Evolutionary conservation across 2,888 invertebrate species (phyloP).

Genomic region (Cremastinae sp.): DNA sequence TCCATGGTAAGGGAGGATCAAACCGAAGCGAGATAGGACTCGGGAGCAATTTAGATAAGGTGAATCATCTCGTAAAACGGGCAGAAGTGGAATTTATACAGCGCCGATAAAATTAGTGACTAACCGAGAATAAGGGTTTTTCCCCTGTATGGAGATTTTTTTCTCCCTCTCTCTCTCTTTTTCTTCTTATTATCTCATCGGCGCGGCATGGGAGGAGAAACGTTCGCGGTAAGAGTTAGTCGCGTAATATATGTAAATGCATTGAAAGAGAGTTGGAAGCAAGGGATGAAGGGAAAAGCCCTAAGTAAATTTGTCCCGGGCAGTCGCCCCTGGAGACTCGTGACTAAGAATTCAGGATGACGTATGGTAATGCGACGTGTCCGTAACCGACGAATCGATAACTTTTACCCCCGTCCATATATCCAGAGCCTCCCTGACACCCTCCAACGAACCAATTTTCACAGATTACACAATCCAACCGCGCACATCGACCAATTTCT

Average conservation of each 20-base stretch:
- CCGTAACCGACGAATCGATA: constrained; percentile 55
- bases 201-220: too few species aligned
- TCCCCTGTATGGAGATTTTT: constrained; percentile 45
- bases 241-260: constrained; percentile 21
- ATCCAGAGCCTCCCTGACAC: constrained; percentile 29
- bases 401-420: constrained; percentile 3
- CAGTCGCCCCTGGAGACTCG: constrained; percentile 26
- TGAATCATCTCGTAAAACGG: constrained; percentile 64
- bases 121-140: constrained; percentile 31
- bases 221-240: constrained; percentile 39
- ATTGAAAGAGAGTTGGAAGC: constrained; percentile 25
- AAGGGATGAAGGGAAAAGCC: constrained; percentile 30
- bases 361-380: constrained; percentile 59
- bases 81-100: neutral
- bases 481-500: constrained; percentile 26
- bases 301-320: constrained; percentile 61
- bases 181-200: too few species aligned
- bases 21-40: constrained; percentile 54
- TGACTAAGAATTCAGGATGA: constrained; percentile 65
- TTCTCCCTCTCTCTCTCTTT: too few species aligned
- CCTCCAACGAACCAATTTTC: constrained; percentile 43
- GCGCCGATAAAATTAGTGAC: constrained; percentile 27
- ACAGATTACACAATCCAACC: constrained; percentile 51
- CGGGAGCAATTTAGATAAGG: constrained; percentile 69
- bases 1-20: constrained; percentile 53